Base-by-base conservation (phyloP, 2,797 vertebrate species). In the Coccyzus lansbergi region DNA sequence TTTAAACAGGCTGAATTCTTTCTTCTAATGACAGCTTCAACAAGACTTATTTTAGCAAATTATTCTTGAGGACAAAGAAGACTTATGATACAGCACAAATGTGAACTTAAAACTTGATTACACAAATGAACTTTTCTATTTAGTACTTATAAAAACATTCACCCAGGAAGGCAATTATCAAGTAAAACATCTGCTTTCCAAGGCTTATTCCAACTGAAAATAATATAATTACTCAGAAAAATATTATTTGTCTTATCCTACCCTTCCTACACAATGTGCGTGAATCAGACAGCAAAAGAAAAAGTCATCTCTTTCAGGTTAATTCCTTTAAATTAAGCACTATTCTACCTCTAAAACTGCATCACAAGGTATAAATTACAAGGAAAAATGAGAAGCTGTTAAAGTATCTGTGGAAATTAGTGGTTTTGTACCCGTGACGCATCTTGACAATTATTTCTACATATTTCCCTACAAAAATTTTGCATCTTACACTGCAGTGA, bases 201-300 rank as follows among this genome's bases (percentile, higher is more conserved):
- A 83, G 44, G 34, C 62, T 84, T 83, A 81, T 83, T 83, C 67
- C 88, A 92, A 77, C 31, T 51, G 36, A 74, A 88, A 94, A 94
- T 92, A 91, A 69, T 87, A 58, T 69, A 38, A 85, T 93, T 87
- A 72, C 67, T 86, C 74, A 60, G 82, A 95, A 96, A 94, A 96
- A 84, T 84, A 83, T 52, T n/a, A 87, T 93, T 88, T 88, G 51
- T 52, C 80, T 92, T 84, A 90, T 33, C 28, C 87, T 76, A 65
- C 12, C 26, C 93, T 85, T 91, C 86, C 84, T 88, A 92, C 33
- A 70, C 85, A 84, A 88, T 38, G 33, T 38, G 58, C 70, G 78
- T 83, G 84, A 94, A 90, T 90, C 58, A 92, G 64, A 92, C 20
- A 46, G 55, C 49, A 44, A 60, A 90, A 82, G 55, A 83, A 40